Base-by-base conservation (phyloP, 1,140 invertebrate species). In the Monomorium pharaonis region DNA sequence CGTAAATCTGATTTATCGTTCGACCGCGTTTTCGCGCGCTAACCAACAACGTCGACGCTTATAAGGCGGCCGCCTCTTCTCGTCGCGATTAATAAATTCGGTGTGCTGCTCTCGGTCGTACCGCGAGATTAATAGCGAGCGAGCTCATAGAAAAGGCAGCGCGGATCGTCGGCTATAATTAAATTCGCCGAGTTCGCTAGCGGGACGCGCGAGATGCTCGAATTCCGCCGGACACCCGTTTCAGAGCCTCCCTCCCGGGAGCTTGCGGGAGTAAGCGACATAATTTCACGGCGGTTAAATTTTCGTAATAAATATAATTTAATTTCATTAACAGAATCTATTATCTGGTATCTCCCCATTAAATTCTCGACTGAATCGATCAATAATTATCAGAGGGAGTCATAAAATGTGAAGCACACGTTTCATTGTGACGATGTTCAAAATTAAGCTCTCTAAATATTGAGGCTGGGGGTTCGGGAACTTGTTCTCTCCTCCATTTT, bases 1-100 rank as follows among this genome's bases (percentile, higher is more conserved):
- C 77, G 47, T 80, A 80, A 80, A 80, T 80, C 63, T 70, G 47
- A 80, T 80, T 80, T 80, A 80, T 80, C 33, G 63, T 70, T 70
- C 58, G 75, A 47, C 37, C 56, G 58, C 56, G 42, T 77, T 77
- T n/a, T 47, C 77, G 44, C 47, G 47, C 77, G 77, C 63, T 80
- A 70, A 80, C 47, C 47, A 78, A 70, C 77, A 80, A 70, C 77
- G 63, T 80, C 63, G 44, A 65, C 77, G 58, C 58, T 77, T 47
- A 63, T 77, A 80, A 80, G 77, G 47, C 33, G 77, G 47, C 33
- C 77, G 63, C 47, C 24, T 54, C 63, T 16, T 69, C 77, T 63
- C 42, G 42, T 63, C 24, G 47, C 63, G 77, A 80, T 80, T 80
- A 80, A 80, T 80, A 80, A 80, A 80, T 80, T 80, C 30, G 76